Evolutionary conservation across 1,140 invertebrate genomes (phyloP), one percentile per base, ranked within the genome.

Genomic region (Drosophila ironensis): DNA sequence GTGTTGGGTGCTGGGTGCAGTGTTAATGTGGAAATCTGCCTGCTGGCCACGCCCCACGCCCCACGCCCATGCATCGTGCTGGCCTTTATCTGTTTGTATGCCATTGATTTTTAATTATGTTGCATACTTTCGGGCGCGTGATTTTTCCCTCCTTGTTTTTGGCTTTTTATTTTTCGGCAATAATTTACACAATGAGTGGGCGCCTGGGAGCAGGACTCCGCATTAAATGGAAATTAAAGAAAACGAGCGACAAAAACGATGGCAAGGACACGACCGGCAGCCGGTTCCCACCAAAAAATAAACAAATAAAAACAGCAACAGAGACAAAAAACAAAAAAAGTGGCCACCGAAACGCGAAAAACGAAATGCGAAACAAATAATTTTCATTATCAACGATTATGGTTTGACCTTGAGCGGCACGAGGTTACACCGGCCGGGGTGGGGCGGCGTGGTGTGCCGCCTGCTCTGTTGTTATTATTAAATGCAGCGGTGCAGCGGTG

Each of bases 41-140:
- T 75, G 42, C 47, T 47, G 74, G 70, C 78, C 73, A 57, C 59
- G 51, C 59, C 57, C 48, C 37, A 4, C 46, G n/a, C 33, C 44
- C 30, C 24, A 35, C 17, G 20, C 16, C 30, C 8, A 27, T 12
- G 14, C 14, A 27, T 28, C 14, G 33, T 35, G 44, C 42, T 53
- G 57, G 52, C 59, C 53, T 80, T 78, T 75, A 72, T 88, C 72
- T 70, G 66, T 88, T 88, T 88, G 72, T 88, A 70, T 88, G 84
- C 78, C 86, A 88, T 88, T 88, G 84, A 88, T 88, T 88, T 88
- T 88, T 88, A 88, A 88, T 88, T 88, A 88, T 84, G 80, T 80
- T 86, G 80, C 80, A 80, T 86, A 64, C 80, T 86, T 80, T 80
- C 30, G 54, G 74, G 54, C 51, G 46, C 42, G 35, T 46, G 64